These are phyloP conservation scores for Synanceia verrucosa DNA, from an alignment of 2,797 vertebrate genomes.

Conservation along the genomic window DNA sequence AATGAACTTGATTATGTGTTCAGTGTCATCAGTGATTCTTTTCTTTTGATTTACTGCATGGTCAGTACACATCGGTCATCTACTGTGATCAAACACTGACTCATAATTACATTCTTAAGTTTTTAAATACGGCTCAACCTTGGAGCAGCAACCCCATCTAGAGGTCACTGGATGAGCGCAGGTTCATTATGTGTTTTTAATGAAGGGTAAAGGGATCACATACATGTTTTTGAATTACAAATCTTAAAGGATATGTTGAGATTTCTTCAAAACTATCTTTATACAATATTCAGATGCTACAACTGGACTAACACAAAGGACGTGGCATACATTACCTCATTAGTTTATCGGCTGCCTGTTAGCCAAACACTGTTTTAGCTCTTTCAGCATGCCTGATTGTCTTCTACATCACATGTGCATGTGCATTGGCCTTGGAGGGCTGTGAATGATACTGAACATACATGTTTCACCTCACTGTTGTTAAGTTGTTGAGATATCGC, in stretches of 20 bases:
- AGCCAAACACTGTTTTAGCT: neutral
- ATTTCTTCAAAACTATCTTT: neutral
- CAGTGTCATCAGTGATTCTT: neutral
- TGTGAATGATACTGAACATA: neutral
- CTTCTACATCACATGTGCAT: conserved; percentile 25
- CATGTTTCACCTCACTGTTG: neutral
- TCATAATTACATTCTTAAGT: neutral
- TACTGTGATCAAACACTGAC: neutral
- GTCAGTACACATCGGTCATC: neutral
- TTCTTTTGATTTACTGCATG: neutral
- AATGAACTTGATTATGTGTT: neutral
- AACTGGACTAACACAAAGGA: neutral
- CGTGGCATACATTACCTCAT: neutral
- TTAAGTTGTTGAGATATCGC: conserved; percentile 9
- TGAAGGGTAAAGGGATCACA: neutral
- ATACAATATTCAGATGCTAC: neutral
- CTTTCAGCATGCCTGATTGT: neutral
- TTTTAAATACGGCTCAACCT: neutral
- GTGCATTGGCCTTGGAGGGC: conserved; percentile 9
- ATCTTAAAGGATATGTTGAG: neutral
- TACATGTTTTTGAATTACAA: neutral
- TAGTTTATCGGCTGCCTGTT: neutral
- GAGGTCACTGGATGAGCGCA: conserved; percentile 7
- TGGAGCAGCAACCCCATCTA: conserved; percentile 8
- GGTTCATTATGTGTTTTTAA: neutral